These are phyloP conservation scores for Drosophila tristis DNA, from an alignment of 1,140 invertebrate genomes.

Conservation along the genomic window DNA sequence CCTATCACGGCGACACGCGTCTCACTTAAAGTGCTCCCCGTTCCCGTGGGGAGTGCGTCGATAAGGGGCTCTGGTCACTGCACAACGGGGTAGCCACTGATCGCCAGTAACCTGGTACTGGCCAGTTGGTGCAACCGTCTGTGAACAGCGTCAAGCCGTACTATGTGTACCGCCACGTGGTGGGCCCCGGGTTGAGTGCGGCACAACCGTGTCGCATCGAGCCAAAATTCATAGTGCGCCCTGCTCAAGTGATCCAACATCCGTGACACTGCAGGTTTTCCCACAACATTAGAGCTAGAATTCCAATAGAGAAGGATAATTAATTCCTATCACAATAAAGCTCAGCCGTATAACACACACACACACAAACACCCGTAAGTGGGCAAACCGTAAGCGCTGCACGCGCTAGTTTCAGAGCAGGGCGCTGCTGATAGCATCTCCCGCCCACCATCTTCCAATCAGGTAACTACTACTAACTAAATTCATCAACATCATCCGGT, in stretches of 20 bases:
- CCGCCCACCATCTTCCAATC: slow-evolving; percentile 4
- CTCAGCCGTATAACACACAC: background rate
- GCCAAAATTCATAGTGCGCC: slow-evolving; percentile 84
- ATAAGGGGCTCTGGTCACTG: slow-evolving; percentile 82
- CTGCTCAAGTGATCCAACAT: slow-evolving; percentile 63
- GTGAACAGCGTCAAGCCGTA: slow-evolving; percentile 83
- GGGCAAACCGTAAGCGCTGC: slow-evolving; percentile 50
- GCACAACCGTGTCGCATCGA: slow-evolving; percentile 75
- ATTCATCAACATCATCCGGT: background rate
- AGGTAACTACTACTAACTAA: slow-evolving; percentile 40
- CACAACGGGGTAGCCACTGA: slow-evolving; percentile 84
- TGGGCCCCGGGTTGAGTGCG: slow-evolving; percentile 81
- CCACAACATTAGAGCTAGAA: slow-evolving; percentile 16
- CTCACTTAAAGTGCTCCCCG: slow-evolving; percentile 12
- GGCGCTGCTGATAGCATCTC: slow-evolving; percentile 28
- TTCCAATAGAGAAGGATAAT: background rate
- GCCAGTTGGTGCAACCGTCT: slow-evolving; percentile 83
- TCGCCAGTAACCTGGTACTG: slow-evolving; percentile 82
- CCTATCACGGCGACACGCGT: slow-evolving; percentile 27
- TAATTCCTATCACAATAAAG: background rate
- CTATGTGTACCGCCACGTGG: slow-evolving; percentile 84
- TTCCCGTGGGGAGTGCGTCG: slow-evolving; percentile 11
- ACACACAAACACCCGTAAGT: slow-evolving; percentile 9
- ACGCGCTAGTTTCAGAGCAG: slow-evolving; percentile 52
- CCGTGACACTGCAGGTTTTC: slow-evolving; percentile 77